Conservation (phyloP, 2,888 invertebrate species). For the Mactromeris polynyma region DNA sequence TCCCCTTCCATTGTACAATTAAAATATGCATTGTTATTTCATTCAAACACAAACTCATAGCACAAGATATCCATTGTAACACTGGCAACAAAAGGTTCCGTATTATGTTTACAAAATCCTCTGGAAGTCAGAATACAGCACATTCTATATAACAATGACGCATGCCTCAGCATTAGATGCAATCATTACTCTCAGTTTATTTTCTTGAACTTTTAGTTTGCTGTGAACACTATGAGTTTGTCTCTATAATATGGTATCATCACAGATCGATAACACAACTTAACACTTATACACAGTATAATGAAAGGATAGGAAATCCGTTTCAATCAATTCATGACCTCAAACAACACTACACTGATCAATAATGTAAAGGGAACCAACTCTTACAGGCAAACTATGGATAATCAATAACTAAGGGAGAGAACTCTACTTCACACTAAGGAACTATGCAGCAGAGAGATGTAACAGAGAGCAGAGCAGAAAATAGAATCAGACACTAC, state of each 20-base stretch:
- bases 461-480: too few species aligned
- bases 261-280: constrained; percentile 10
- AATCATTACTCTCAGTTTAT: background rate
- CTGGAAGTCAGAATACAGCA: background rate
- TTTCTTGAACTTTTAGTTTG: background rate
- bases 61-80: background rate
- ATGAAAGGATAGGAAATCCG: constrained; percentile 35
- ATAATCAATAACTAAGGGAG: constrained; percentile 33
- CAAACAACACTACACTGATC: constrained; percentile 23
- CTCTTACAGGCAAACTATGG: constrained; percentile 29
- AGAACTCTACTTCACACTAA: constrained; percentile 13
- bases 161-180: background rate
- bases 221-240: background rate
- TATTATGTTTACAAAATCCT: background rate
- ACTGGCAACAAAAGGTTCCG: background rate
- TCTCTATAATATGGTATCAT: background rate
- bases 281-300: constrained; percentile 33
- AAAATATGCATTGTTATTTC: constrained; percentile 1
- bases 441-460: background rate
- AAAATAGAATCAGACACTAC: too few species aligned
- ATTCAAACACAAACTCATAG: background rate
- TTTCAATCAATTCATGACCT: constrained; percentile 45
- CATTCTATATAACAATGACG: background rate
- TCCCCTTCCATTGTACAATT: background rate
- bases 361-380: constrained; percentile 48